Percentiles rank a stretch among this genome's conserved stretches.
phyloP scores from a whole-genome alignment of 2,888 invertebrate species.

The Augochlorella aurata region DNA sequence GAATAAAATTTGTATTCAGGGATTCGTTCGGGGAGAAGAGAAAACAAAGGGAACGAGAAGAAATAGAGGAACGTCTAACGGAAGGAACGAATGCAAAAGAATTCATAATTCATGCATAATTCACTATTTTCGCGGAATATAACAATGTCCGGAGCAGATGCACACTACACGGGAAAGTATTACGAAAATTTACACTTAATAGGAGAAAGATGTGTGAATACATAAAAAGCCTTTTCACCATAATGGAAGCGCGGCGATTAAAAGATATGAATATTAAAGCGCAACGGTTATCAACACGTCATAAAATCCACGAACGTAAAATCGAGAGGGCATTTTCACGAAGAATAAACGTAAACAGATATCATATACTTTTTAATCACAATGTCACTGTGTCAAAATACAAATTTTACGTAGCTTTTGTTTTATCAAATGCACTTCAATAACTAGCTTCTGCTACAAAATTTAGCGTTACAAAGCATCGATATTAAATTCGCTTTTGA shows the following conservation, averaged over 20 bases:
- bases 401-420: too few species aligned
- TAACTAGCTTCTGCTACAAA: too few species aligned
- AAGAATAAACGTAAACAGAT: too few species aligned
- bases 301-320: background rate
- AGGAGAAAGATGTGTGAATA: background rate
- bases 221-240: background rate
- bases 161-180: background rate
- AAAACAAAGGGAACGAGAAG: background rate
- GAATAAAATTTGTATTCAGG: background rate
- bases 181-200: slow-evolving; percentile 11
- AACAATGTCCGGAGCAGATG: background rate
- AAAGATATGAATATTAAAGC: background rate
- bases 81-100: slow-evolving; percentile 1
- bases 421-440: too few species aligned
- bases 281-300: background rate
- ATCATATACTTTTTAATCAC: too few species aligned
- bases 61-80: background rate
- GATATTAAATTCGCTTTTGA: too few species aligned
- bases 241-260: background rate
- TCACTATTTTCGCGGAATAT: slow-evolving; percentile 6
- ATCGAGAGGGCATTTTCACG: too few species aligned
- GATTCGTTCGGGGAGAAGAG: background rate
- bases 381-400: too few species aligned
- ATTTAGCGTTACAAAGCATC: too few species aligned
- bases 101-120: slow-evolving; percentile 9